Base-by-base conservation (phyloP, 2,888 invertebrate genomes). In the Netelia melanura region DNA sequence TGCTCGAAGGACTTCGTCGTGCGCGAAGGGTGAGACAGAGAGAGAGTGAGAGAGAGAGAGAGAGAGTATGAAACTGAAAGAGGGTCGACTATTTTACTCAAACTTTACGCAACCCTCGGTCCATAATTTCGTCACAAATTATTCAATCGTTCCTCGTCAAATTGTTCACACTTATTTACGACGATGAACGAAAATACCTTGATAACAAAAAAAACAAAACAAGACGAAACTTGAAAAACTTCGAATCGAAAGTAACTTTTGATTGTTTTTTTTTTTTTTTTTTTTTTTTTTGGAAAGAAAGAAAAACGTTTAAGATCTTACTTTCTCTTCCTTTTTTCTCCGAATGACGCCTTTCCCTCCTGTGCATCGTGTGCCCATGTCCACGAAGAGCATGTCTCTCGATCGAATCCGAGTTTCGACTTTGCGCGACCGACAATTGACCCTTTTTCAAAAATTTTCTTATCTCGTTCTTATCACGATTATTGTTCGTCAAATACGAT, bases 311-410 rank as follows among this genome's bases (percentile, higher is more conserved):
- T 52, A 11, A 5, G 23, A 87, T 93, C 92, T 75, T 93, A 92
- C 91, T 91, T 86, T 91, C 91, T 86, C 90, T 90, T 56, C 82
- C 87, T 75, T 92, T 92, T 87, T 90, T 90, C 81, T 91, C 91
- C 80, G 89, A 88, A 71, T 90, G 88, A 77, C 89, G 88, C 86
- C 90, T 87, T 71, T 93, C 92, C 86, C 91, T 90, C 87, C 92
- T 92, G 86, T 93, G 91, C 93, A 92, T 93, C 83, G 90, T 93
- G 89, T 68, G 71, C 82, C 87, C 87, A 86, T 86, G 76, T 80
- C 87, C 86, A 84, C 83, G 75, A 75, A 48, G 88, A 86, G 86
- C 91, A 90, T 91, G 78, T 86, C 85, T 75, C 79, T 71, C 81
- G 85, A 75, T 79, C 65, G 75, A 71, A 17, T 75, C 77, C 81